Conservation (phyloP, 2,113 vertebrate species). For the Zosterops japonicus region DNA sequence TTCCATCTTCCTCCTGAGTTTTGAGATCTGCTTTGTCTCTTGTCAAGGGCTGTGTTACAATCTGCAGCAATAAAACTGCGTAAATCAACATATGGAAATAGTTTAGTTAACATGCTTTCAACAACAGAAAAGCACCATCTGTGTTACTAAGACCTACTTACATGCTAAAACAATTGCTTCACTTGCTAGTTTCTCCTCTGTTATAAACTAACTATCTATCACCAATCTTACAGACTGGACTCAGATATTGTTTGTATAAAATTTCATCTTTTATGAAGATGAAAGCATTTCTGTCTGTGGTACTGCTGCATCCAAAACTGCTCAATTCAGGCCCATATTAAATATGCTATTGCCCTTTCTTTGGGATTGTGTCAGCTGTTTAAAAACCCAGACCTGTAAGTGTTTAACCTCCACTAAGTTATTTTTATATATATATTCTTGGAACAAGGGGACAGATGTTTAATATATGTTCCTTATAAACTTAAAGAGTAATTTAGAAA, state of each 20-base stretch:
- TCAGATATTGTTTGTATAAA: background rate
- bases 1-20: background rate
- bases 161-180: background rate
- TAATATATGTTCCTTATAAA: background rate
- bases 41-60: background rate
- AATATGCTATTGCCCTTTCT: background rate
- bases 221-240: background rate
- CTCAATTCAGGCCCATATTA: background rate
- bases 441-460: background rate
- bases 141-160: background rate
- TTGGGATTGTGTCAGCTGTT: background rate
- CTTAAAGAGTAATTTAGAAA: background rate
- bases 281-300: background rate
- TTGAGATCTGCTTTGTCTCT: background rate
- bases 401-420: background rate
- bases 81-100: conserved; percentile 8
- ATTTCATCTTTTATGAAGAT: background rate
- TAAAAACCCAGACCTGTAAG: background rate
- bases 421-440: background rate
- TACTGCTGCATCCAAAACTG: background rate
- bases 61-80: background rate
- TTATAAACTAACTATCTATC: background rate
- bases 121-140: background rate
- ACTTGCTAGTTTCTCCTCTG: background rate
- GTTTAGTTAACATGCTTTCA: conserved; percentile 19